Conservation (phyloP, 2,797 vertebrate genomes). For the Tachyglossus aculeatus region DNA sequence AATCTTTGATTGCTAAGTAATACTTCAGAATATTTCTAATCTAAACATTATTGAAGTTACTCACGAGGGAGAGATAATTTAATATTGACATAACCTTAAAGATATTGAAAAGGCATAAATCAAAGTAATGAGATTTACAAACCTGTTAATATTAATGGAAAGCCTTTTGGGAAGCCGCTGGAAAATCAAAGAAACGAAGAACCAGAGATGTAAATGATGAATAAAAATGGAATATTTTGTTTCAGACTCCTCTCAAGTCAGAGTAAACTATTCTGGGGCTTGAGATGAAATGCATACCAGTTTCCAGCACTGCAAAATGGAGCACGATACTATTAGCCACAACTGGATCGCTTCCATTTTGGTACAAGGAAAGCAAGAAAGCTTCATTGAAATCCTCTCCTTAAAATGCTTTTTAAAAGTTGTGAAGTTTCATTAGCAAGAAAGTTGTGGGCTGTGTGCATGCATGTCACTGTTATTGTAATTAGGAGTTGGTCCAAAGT, state of each 20-base stretch:
- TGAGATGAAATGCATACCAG: constrained; percentile 26
- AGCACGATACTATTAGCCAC: background rate
- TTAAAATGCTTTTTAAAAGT: constrained; percentile 52
- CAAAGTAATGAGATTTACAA: constrained; percentile 74
- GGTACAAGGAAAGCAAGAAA: constrained; percentile 26
- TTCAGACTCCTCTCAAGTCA: constrained; percentile 37
- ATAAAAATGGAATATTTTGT: constrained; percentile 59
- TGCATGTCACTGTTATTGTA: constrained; percentile 46
- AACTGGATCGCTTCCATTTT: constrained; percentile 45
- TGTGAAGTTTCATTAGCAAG: constrained; percentile 63
- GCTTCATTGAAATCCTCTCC: constrained; percentile 51
- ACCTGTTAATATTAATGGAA: constrained; percentile 73
- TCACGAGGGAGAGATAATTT: constrained; percentile 72
- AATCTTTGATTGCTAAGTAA: constrained; percentile 42
- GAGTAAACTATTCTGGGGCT: constrained; percentile 6
- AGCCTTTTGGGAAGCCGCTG: constrained; percentile 67
- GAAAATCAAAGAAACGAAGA: constrained; percentile 73
- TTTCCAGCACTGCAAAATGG: constrained; percentile 17
- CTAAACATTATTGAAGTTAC: constrained; percentile 62
- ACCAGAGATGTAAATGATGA: constrained; percentile 54
- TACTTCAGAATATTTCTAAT: constrained; percentile 60
- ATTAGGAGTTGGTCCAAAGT: constrained; percentile 52
- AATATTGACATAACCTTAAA: constrained; percentile 74
- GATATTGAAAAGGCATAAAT: constrained; percentile 74
- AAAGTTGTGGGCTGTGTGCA: constrained; percentile 37